Conservation (phyloP, 2,797 vertebrate genomes). For the Diglossa cyanea region DNA sequence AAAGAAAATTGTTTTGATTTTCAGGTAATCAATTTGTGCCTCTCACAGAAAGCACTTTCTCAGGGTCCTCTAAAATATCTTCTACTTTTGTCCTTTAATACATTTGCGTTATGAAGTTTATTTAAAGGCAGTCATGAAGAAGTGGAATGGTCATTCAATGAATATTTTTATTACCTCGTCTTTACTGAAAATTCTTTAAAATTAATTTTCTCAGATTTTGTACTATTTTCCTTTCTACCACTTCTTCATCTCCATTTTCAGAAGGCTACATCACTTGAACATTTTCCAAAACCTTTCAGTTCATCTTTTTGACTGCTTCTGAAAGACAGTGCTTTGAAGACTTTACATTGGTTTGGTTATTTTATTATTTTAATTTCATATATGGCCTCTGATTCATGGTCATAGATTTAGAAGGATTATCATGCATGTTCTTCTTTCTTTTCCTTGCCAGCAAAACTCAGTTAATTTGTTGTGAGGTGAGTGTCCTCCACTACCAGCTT, state of each 20-base stretch:
- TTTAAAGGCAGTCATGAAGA: neutral
- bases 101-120: neutral
- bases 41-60: neutral
- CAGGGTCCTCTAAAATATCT: neutral
- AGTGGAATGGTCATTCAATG: neutral
- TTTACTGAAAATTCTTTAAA: neutral
- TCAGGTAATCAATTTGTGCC: neutral
- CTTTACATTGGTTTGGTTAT: neutral
- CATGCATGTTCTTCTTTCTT: neutral
- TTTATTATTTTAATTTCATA: neutral
- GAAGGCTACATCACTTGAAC: neutral
- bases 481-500: neutral
- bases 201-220: neutral
- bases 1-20: neutral
- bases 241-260: neutral
- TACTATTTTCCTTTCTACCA: neutral
- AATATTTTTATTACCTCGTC: neutral
- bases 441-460: neutral
- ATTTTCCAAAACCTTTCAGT: neutral
- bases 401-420: neutral
- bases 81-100: neutral
- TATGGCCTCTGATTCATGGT: neutral
- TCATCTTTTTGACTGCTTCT: neutral
- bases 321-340: neutral
- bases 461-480: neutral